Evolutionary conservation across 1,140 invertebrate genomes (phyloP), one percentile per base, ranked within the genome.

Genomic region (Drosophila triauraria): DNA sequence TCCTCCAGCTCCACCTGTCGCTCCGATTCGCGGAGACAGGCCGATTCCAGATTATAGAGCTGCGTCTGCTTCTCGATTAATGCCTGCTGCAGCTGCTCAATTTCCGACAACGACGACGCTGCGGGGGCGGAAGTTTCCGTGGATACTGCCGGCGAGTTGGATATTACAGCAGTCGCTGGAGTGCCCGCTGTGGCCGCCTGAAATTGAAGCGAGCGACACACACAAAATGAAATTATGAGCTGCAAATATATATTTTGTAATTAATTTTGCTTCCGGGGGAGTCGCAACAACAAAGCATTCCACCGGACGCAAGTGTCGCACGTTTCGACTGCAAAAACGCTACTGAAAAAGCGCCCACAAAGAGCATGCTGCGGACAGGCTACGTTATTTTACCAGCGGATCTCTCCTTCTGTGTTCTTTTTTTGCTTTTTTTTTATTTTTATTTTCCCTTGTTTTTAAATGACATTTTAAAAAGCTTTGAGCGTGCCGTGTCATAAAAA

Each of bases 1-100:
- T 98, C 97, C 85, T 96, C 96, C 43, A 98, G 94, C 59, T 97
- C 96, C 30, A 95, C 95, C 79, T 96, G 93, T 79, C 96, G 96
- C 61, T 97, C 95, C 8, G 95, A 96, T 90, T 97, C 96, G 63
- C 96, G 96, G 32, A 97, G 93, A 92, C 98, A 97, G 80, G 97
- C 96, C 1, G 96, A 96, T 92, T 98, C 97, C 94, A 98, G 96
- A 75, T 95, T 96, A 60, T 97, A 94, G 80, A 98, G 97, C 77
- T 98, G 97, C 86, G 94, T 95, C 91, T 98, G 96, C 81, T 96
- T 95, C 91, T 97, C 97, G 23, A 96, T 91, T 44, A 98, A 90
- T 76, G 96, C 95, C 91, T 97, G 96, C 85, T 97, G 96, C 68
- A 98, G 93, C 92, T 97, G 96, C 92, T 98, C 97, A 90, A 98